phyloP scores from a whole-genome alignment of 2,888 invertebrate species.

The Polymixis flavicincta region DNA sequence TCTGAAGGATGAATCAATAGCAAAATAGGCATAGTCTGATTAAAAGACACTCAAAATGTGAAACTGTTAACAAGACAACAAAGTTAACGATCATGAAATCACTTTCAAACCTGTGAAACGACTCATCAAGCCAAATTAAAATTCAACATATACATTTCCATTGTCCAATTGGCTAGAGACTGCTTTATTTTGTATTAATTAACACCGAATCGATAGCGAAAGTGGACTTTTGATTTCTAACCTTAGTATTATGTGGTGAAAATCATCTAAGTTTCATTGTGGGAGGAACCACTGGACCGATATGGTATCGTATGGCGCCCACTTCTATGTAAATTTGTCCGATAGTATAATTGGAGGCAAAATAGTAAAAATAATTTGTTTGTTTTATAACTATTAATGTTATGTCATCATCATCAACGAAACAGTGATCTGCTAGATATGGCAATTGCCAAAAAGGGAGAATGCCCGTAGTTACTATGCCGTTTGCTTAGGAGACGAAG shows the following conservation, averaged over 20 bases:
- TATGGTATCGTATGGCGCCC: conserved; percentile 58
- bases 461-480: background rate
- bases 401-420: conserved; percentile 21
- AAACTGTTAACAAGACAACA: conserved; percentile 8
- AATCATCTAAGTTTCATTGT: conserved; percentile 48
- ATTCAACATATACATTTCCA: conserved; percentile 51
- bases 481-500: background rate
- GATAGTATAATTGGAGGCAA: conserved; percentile 50
- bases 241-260: conserved; percentile 68
- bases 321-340: conserved; percentile 41
- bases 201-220: conserved; percentile 74
- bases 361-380: conserved; percentile 48
- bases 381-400: conserved; percentile 27
- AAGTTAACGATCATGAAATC: conserved; percentile 19
- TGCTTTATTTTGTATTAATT: conserved; percentile 58
- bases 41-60: conserved; percentile 3
- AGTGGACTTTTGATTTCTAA: conserved; percentile 82
- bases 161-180: conserved; percentile 55
- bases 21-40: background rate
- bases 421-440: background rate
- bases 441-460: background rate
- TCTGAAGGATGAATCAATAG: background rate
- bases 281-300: conserved; percentile 51
- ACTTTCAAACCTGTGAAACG: conserved; percentile 41
- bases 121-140: conserved; percentile 48